Conservation (phyloP, 2,113 vertebrate genomes). For the Tetrax tetrax region DNA sequence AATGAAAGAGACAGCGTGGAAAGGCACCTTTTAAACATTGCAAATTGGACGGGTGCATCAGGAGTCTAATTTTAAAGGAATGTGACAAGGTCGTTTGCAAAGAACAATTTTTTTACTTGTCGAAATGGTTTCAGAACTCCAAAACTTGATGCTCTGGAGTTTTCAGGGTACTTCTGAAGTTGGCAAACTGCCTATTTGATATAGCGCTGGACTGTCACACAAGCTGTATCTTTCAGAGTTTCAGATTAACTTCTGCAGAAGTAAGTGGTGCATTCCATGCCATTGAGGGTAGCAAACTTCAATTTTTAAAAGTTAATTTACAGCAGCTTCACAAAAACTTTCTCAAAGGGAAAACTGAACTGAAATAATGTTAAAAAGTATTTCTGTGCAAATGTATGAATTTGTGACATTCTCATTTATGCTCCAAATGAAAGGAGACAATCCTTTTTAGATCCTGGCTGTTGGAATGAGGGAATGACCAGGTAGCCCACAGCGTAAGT, state of each 20-base stretch:
- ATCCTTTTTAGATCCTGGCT: background rate
- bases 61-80: conserved; percentile 45
- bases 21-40: background rate
- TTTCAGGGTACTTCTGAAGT: background rate
- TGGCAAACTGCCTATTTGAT: background rate
- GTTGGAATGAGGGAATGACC: background rate
- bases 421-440: background rate
- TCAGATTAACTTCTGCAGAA: background rate
- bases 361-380: background rate
- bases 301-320: background rate
- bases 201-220: background rate
- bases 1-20: conserved; percentile 56
- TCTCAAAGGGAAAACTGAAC: background rate
- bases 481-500: background rate
- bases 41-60: conserved; percentile 43
- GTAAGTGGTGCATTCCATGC: rapidly evolving
- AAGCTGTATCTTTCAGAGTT: background rate
- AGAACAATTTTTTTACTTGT: background rate
- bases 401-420: background rate
- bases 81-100: conserved; percentile 35
- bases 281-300: background rate
- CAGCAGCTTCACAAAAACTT: background rate
- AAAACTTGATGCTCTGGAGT: background rate
- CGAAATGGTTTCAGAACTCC: background rate
- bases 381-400: background rate